Evolutionary conservation across 2,888 invertebrate genomes (phyloP).

Genomic region (Schizotus pectinicornis): DNA sequence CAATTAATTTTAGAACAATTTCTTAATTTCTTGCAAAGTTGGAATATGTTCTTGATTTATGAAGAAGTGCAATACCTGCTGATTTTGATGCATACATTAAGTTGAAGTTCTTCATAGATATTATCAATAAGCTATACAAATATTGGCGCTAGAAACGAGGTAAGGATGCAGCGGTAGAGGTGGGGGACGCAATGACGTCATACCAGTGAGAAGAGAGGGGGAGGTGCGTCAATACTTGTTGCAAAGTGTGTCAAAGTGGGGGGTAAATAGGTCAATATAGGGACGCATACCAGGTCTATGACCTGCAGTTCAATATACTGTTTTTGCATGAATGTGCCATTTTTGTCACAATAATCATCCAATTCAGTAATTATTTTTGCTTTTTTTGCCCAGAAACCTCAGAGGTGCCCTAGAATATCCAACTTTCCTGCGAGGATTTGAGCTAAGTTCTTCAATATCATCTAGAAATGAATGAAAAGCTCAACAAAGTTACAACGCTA

Average conservation of each 20-base stretch:
- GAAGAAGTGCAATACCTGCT: too few relatives aligned
- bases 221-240: slow-evolving; percentile 60
- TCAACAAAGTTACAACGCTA: too few relatives aligned
- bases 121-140: too few relatives aligned
- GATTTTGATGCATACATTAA: too few relatives aligned
- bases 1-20: too few relatives aligned
- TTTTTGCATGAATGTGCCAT: slow-evolving; percentile 37
- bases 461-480: too few relatives aligned
- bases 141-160: background rate
- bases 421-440: background rate
- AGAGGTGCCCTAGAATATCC: too few relatives aligned
- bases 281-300: slow-evolving; percentile 49
- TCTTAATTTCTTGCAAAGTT: too few relatives aligned
- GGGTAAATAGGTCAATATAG: slow-evolving; percentile 55
- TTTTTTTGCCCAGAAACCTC: too few relatives aligned
- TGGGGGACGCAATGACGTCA: slow-evolving; percentile 56
- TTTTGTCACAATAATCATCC: slow-evolving; percentile 32
- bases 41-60: too few relatives aligned
- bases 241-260: slow-evolving; percentile 59
- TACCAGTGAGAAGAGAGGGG: slow-evolving; percentile 47
- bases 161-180: slow-evolving; percentile 6
- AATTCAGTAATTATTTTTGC: background rate
- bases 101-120: too few relatives aligned
- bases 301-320: slow-evolving; percentile 51
- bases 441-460: too few relatives aligned